phyloP scores from a whole-genome alignment of 1,140 invertebrate species.

The Reticulitermes speratus region DNA sequence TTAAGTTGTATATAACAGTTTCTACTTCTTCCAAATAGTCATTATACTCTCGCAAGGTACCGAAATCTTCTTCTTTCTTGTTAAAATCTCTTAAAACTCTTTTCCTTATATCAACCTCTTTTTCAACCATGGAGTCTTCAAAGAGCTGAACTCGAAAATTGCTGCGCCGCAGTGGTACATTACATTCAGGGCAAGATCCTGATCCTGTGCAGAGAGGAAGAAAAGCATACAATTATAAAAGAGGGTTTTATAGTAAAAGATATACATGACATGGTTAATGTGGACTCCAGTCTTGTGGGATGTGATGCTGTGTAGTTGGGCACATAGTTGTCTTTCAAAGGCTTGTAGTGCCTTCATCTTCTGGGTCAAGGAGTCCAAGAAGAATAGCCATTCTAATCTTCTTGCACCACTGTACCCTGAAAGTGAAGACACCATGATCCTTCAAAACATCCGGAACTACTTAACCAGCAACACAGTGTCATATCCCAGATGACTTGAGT shows the following conservation, averaged over 20 bases:
- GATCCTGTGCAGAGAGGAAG: conserved; percentile 64
- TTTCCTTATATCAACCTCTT: conserved; percentile 95
- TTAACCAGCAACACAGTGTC: too few species aligned
- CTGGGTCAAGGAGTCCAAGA: too few species aligned
- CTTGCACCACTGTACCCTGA: too few species aligned
- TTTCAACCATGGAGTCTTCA: conserved; percentile 94
- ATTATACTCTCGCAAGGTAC: conserved; percentile 78
- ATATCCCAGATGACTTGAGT: too few species aligned
- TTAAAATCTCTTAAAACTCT: conserved; percentile 87
- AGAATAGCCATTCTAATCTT: too few species aligned
- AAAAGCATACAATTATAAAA: conserved; percentile 24
- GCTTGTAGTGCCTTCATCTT: too few species aligned
- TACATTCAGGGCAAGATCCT: conserved; percentile 89
- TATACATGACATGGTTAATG: conserved; percentile 21
- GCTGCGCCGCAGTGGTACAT: conserved; percentile 77
- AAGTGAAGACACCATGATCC: too few species aligned
- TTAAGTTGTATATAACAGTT: conserved; percentile 87
- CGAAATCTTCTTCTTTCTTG: conserved; percentile 89
- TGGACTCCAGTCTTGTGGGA: too few species aligned
- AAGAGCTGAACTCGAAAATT: conserved; percentile 95
- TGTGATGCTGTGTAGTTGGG: too few species aligned
- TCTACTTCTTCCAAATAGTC: conserved; percentile 93
- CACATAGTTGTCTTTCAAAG: too few species aligned
- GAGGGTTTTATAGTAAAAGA: conserved; percentile 23
- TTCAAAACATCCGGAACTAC: too few species aligned